phyloP scores from a whole-genome alignment of 2,888 invertebrate species.

The Sussaba pulchella region DNA sequence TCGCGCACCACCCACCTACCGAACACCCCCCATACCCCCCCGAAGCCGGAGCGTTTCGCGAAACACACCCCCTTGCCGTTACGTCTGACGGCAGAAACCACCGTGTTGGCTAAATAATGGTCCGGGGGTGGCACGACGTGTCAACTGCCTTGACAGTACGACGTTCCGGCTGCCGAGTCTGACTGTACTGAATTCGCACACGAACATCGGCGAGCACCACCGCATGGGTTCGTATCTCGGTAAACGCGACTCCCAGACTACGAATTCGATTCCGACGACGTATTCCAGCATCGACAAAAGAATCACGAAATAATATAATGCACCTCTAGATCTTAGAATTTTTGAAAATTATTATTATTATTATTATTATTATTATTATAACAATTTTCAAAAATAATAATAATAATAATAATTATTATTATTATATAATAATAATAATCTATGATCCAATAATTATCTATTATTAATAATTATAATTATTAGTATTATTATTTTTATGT shows the following conservation, averaged over 20 bases:
- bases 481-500: too few relatives aligned
- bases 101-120: slow-evolving; percentile 84
- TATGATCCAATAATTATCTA: too few relatives aligned
- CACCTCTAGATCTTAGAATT: background rate
- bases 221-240: slow-evolving; percentile 30
- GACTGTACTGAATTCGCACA: slow-evolving; percentile 15
- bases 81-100: slow-evolving; percentile 70
- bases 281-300: slow-evolving; percentile 24
- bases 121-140: slow-evolving; percentile 80
- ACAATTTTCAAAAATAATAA: too few relatives aligned
- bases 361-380: background rate
- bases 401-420: too few relatives aligned
- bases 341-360: background rate
- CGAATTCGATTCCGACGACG: slow-evolving; percentile 70
- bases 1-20: slow-evolving; percentile 49
- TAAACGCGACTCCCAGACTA: slow-evolving; percentile 28
- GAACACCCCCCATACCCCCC: slow-evolving; percentile 64
- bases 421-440: too few relatives aligned
- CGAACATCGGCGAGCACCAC: background rate
- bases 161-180: slow-evolving; percentile 68
- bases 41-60: slow-evolving; percentile 71
- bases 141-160: slow-evolving; percentile 83
- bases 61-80: slow-evolving; percentile 79
- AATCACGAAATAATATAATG: slow-evolving; percentile 9
- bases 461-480: too few relatives aligned